Conservation (phyloP, 2,888 invertebrate genomes). For the Ornithoptera alexandrae region DNA sequence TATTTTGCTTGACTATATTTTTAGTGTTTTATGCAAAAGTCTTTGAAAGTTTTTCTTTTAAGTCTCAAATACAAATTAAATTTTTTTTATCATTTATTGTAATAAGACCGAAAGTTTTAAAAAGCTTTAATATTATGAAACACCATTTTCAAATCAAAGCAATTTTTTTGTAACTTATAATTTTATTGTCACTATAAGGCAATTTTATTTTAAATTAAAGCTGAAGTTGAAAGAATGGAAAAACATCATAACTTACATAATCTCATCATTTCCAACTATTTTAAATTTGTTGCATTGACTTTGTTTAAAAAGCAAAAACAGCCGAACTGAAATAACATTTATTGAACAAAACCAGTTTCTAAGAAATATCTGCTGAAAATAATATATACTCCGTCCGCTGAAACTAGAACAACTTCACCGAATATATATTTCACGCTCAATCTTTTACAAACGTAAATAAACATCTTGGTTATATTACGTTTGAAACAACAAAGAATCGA, state of each 20-base stretch:
- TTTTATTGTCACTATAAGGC: too few species aligned
- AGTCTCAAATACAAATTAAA: too few species aligned
- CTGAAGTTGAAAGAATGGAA: too few species aligned
- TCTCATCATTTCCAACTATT: neutral
- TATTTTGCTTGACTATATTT: too few species aligned
- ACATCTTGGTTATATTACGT: constrained; percentile 5
- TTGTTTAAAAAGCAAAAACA: constrained; percentile 7
- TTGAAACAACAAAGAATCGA: neutral
- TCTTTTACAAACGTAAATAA: constrained; percentile 24
- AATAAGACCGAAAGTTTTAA: too few species aligned
- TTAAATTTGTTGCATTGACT: neutral
- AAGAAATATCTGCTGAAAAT: constrained; percentile 23
- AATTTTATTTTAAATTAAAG: too few species aligned
- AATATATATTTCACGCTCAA: constrained; percentile 21
- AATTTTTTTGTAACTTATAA: too few species aligned
- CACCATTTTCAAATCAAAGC: too few species aligned
- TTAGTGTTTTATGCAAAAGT: too few species aligned
- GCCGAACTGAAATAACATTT: constrained; percentile 4
- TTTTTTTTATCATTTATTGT: too few species aligned
- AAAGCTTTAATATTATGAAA: too few species aligned
- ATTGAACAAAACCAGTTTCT: constrained; percentile 23
- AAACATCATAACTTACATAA: neutral
- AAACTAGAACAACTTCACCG: constrained; percentile 10
- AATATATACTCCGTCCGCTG: constrained; percentile 13
- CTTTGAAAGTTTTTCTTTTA: too few species aligned